Conservation (phyloP, 2,888 invertebrate genomes). For the Ormyrus nitidulus region DNA sequence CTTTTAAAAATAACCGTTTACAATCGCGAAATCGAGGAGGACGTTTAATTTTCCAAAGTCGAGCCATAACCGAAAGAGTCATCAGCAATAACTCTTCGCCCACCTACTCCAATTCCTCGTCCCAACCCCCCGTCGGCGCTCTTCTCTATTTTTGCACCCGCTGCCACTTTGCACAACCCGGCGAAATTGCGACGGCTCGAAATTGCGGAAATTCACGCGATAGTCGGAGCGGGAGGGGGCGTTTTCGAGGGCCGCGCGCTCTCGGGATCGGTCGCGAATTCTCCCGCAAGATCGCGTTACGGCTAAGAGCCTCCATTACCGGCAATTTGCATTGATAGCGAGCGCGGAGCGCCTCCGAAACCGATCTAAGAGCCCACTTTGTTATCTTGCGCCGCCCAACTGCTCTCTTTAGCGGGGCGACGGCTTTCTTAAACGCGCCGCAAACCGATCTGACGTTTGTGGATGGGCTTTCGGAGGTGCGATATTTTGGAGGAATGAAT, state of each 20-base stretch:
- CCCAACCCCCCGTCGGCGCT: neutral
- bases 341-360: slow-evolving; percentile 64
- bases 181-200: slow-evolving; percentile 55
- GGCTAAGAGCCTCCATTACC: slow-evolving; percentile 72
- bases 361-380: slow-evolving; percentile 70
- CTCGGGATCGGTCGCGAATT: slow-evolving; percentile 13
- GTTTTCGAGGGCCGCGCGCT: neutral
- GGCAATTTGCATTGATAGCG: slow-evolving; percentile 73
- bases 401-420: neutral
- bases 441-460: neutral
- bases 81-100: too few relatives aligned
- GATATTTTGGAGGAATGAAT: too few relatives aligned
- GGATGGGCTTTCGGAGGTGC: neutral
- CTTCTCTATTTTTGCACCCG: slow-evolving; percentile 38
- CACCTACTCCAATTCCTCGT: neutral
- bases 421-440: slow-evolving; percentile 37
- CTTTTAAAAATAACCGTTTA: too few relatives aligned
- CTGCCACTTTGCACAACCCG: too few relatives aligned
- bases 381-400: slow-evolving; percentile 58
- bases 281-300: slow-evolving; percentile 66
- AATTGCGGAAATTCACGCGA: slow-evolving; percentile 55
- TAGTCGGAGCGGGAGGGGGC: neutral
- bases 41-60: too few relatives aligned
- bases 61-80: too few relatives aligned
- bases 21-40: too few relatives aligned